These are phyloP conservation scores for Manacus vitellinus DNA, from an alignment of 2,113 vertebrate species.

Conservation along the genomic window DNA sequence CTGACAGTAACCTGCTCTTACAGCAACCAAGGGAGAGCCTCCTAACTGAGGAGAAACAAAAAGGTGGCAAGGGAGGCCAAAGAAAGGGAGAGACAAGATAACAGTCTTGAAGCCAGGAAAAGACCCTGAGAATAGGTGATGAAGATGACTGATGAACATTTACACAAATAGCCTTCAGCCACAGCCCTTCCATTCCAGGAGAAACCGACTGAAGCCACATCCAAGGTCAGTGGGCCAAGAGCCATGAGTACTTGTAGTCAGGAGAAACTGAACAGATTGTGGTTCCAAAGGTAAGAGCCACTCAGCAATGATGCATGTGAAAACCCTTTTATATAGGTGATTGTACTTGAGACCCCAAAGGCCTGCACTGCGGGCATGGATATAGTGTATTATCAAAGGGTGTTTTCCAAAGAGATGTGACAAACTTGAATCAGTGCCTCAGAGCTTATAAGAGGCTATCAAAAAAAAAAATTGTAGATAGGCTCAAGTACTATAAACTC, in stretches of 20 bases:
- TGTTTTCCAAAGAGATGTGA: neutral
- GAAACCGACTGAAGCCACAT: neutral
- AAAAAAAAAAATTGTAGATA: neutral
- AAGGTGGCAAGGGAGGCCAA: neutral
- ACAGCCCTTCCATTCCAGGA: neutral
- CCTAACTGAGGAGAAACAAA: neutral
- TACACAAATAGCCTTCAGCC: neutral
- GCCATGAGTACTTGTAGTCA: neutral
- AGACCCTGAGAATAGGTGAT: neutral
- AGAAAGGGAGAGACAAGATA: neutral
- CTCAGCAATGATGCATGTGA: neutral
- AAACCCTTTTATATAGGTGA: neutral
- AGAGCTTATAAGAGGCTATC: neutral
- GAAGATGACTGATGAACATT: neutral
- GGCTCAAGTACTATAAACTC: neutral
- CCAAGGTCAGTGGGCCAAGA: neutral
- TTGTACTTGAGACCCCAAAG: fast-evolving
- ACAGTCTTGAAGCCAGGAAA: neutral
- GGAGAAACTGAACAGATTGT: neutral
- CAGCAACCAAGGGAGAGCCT: neutral
- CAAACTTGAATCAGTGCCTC: neutral
- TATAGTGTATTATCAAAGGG: neutral
- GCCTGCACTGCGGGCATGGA: neutral
- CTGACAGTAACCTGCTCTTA: neutral
- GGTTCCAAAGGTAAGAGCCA: neutral